Base-by-base conservation (phyloP, 2,888 invertebrate species). In the Abscondita cerata region DNA sequence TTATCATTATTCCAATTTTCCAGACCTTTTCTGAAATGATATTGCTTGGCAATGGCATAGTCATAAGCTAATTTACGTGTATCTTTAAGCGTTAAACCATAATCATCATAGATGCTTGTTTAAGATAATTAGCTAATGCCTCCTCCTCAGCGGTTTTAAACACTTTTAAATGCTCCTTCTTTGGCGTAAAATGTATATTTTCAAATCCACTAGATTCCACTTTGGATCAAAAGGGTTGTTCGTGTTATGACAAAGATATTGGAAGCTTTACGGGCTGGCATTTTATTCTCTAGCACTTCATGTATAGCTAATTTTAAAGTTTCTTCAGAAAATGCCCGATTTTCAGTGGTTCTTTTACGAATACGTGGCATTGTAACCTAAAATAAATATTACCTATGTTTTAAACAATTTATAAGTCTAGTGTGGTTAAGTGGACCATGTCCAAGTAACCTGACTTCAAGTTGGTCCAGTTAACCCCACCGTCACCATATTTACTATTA, bases 1-100 rank as follows among this genome's bases (percentile, higher is more conserved):
- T 61, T 19, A 31, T 66, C 48, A 38, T 56, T 16, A 12, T 15
- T n/a, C 62, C 62, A 66, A 55, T 53, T 40, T 52, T 50, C 6
- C 4, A 31, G 31, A 4, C 31, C 31, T 31, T 31, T 31, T 31
- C 9, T 31, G 9, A 31, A 31, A 31, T 31, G 31, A 31, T 31
- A 31, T 31, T 31, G 31, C 31, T 31, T 31, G 31, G 31, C 31
- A 9, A 31, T 31, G 5, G 31, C 31, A 31, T 31, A 31, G 31
- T 31, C 31, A 4, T 31, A 31, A 31, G 31, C 31, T 31, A 31
- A 9, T 31, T 31, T 31, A 31, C 31, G 31, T 31, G 31, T 9
- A 31, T 31, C 31, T 9, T 31, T 31, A 31, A 31, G 31, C 4
- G 5, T 31, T 31, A 31, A 31, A 9, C 31, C 31, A 9, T 9